Conservation (phyloP, 2,888 invertebrate genomes). For the Anoplius nigerrimus region DNA sequence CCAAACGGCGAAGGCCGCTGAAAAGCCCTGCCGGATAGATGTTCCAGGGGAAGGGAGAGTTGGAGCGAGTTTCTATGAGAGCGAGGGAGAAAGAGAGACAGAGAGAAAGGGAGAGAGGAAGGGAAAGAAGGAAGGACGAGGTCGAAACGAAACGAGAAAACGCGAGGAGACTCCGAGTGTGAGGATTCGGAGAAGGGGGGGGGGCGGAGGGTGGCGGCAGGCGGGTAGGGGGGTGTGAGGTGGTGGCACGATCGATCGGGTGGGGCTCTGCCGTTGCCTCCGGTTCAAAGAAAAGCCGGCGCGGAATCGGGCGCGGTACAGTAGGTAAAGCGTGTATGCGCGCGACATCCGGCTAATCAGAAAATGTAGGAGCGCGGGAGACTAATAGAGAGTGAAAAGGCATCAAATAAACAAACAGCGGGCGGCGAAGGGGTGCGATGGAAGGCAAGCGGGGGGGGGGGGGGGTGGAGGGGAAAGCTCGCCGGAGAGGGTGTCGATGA, state of each 20-base stretch:
- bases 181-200: slow-evolving; percentile 14
- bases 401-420: slow-evolving; percentile 74
- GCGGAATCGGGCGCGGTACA: slow-evolving; percentile 58
- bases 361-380: slow-evolving; percentile 73
- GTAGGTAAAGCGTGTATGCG: slow-evolving; percentile 61
- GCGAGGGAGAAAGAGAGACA: slow-evolving; percentile 22
- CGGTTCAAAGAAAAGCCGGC: slow-evolving; percentile 66
- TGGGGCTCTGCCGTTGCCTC: slow-evolving; percentile 59
- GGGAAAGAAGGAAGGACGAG: not conserved
- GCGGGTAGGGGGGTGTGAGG: not conserved
- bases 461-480: slow-evolving; percentile 26
- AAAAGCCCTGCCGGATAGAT: too few relatives aligned
- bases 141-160: slow-evolving; percentile 18
- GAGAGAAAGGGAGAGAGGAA: slow-evolving; percentile 20
- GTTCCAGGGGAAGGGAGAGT: slow-evolving; percentile 29
- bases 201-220: slow-evolving; percentile 10
- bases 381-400: slow-evolving; percentile 75
- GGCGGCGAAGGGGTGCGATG: slow-evolving; percentile 42
- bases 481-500: slow-evolving; percentile 14
- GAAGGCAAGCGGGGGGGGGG: slow-evolving; percentile 35
- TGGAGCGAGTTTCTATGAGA: too few relatives aligned
- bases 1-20: slow-evolving; percentile 41
- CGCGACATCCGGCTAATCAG: slow-evolving; percentile 72
- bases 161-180: not conserved
- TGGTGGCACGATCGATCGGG: slow-evolving; percentile 61